phyloP scores from a whole-genome alignment of 2,888 invertebrate genomes.

The Lepidochrysops patricia region DNA sequence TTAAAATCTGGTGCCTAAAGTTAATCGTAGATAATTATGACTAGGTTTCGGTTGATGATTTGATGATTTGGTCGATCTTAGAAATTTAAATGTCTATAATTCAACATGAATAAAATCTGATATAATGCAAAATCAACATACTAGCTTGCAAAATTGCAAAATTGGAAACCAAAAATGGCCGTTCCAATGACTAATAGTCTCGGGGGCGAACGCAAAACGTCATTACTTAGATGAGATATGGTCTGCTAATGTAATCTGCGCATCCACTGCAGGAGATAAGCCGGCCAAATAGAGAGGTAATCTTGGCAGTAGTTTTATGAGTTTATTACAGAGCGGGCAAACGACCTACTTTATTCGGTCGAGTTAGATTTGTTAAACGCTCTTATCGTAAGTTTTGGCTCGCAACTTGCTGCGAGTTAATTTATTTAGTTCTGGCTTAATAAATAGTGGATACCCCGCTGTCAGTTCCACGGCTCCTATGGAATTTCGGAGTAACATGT shows the following conservation, averaged over 20 bases:
- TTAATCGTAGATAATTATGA: no score
- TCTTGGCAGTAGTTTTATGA: conserved; percentile 48
- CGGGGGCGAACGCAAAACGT: background rate
- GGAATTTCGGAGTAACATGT: background rate
- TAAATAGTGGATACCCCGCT: conserved; percentile 2
- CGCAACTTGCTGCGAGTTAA: conserved; percentile 13
- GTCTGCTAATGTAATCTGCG: conserved; percentile 31
- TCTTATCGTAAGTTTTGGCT: conserved; percentile 19
- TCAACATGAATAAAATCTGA: background rate
- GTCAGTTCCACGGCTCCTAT: background rate
- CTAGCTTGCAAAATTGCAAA: background rate
- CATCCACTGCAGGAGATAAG: conserved; percentile 51
- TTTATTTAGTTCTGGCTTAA: conserved; percentile 13
- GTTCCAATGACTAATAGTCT: background rate
- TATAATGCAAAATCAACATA: background rate
- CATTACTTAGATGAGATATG: background rate
- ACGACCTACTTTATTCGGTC: conserved; percentile 47
- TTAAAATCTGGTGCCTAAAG: no score
- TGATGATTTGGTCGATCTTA: no score
- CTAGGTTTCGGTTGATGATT: no score
- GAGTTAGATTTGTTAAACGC: conserved; percentile 36
- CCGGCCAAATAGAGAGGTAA: conserved; percentile 65
- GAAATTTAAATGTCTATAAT: no score
- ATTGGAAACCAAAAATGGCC: background rate
- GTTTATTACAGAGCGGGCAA: conserved; percentile 43